These are phyloP conservation scores for Halictus rubicundus DNA, from an alignment of 1,140 invertebrate species.

Conservation along the genomic window DNA sequence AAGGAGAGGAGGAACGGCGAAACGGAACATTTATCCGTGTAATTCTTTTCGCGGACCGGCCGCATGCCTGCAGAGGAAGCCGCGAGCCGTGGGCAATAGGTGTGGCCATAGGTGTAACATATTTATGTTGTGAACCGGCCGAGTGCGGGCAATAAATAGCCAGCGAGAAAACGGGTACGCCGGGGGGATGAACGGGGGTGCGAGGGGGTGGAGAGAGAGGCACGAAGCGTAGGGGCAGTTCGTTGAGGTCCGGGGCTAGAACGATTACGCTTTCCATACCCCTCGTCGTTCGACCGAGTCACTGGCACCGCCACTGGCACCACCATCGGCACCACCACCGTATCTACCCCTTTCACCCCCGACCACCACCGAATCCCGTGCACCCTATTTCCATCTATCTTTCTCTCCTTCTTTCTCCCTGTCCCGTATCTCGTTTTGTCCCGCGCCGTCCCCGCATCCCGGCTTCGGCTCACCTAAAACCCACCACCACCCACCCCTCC, in stretches of 20 bases:
- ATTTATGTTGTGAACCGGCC: conserved; percentile 80
- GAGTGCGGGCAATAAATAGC: conserved; percentile 80
- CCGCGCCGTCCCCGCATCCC: not conserved
- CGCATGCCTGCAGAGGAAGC: conserved; percentile 62
- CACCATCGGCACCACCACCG: conserved; percentile 49
- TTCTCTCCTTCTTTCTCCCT: conserved; percentile 37
- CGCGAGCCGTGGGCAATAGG: conserved; percentile 55
- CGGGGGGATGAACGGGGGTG: not conserved
- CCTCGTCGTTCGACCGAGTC: conserved; percentile 59
- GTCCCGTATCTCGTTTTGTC: conserved; percentile 22
- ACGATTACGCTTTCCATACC: conserved; percentile 70
- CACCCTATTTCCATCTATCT: conserved; percentile 40
- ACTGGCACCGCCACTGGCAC: conserved; percentile 57
- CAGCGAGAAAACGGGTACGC: conserved; percentile 31
- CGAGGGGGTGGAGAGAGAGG: conserved; percentile 22
- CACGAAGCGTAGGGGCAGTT: conserved; percentile 51
- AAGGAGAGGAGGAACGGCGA: not conserved
- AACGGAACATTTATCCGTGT: conserved; percentile 35
- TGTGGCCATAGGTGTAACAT: conserved; percentile 76
- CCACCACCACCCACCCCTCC: too few relatives aligned
- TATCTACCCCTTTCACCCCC: conserved; percentile 48
- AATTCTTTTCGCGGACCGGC: conserved; percentile 57
- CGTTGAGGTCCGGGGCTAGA: conserved; percentile 60
- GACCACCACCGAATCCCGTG: not conserved
- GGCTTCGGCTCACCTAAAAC: not conserved